Evolutionary conservation across 2,888 invertebrate genomes (phyloP), one percentile per base, ranked within the genome.

Genomic region (Platycheirus rosarum): DNA sequence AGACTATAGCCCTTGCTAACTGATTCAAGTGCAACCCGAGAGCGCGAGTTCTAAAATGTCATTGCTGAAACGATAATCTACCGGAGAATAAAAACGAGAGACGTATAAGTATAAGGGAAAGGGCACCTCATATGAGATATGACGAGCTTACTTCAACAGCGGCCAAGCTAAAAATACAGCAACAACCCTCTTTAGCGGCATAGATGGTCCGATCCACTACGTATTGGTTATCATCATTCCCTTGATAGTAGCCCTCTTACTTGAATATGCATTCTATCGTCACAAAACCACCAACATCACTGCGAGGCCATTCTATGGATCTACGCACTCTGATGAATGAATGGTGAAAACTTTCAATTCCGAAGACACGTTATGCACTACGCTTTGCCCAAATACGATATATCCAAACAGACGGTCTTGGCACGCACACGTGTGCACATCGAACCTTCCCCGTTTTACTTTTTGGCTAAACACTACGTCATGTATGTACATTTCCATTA

Each of bases 1-100:
- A 73, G 53, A 73, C 66, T 73, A 70, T 11, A 51, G 62, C 71
- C 71, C 62, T 63, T 42, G 49, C 70, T 62, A 44, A 69, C 48
- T 26, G 60, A 69, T 23, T 77, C 77, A 73, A 82, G 77, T 71
- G 71, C 71, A 76, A 40, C 37, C 23, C 60, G 42, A 51, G 49
- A 18, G 46, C 48, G 68, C 77, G 68, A 73, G 66, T 68, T 68
- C 68, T 55, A 42, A 82, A 77, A 68, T 71, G 82, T 63, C 82
- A 71, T 82, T 77, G 82, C 73, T 77, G 82, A 77, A 82, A 37
- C 29, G 82, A 73, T 82, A 82, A 82, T 77, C 82, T 68, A n/a
- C 26, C 14, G 6, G 57, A 20, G 63, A 14, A 49, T 20, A 69
- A 29, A 60, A 57, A 57, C 14, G 35, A 57, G 63, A 68, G 51